These are phyloP conservation scores for Eudorcas thomsonii DNA, from an alignment of 2,113 vertebrate genomes.

Conservation along the genomic window DNA sequence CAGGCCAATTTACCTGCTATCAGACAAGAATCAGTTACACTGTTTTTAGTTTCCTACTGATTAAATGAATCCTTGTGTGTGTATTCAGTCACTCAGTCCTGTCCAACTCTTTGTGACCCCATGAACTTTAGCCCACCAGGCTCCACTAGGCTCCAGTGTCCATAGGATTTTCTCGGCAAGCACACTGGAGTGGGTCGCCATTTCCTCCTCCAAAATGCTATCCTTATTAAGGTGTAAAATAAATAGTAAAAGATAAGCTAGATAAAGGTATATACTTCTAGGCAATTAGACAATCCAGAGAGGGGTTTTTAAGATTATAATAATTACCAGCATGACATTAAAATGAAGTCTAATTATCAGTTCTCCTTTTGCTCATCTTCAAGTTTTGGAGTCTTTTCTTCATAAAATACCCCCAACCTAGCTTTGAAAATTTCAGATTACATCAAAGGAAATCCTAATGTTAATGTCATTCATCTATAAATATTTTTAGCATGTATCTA, in stretches of 20 bases:
- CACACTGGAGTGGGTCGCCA: background rate
- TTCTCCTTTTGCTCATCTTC: background rate
- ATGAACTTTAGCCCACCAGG: background rate
- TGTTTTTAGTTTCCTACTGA: background rate
- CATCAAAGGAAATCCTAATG: background rate
- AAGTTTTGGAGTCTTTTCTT: background rate
- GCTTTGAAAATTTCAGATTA: background rate
- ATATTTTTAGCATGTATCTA: background rate
- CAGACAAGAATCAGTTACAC: background rate
- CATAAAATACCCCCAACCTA: background rate
- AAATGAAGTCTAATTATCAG: background rate
- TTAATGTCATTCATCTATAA: background rate
- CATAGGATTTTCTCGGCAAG: background rate
- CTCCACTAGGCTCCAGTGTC: background rate
- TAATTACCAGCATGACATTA: background rate
- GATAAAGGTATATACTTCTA: background rate
- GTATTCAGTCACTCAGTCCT: background rate
- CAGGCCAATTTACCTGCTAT: background rate
- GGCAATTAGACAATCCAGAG: background rate
- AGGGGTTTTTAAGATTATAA: background rate
- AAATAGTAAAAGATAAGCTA: background rate
- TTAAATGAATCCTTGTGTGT: background rate
- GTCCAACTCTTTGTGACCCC: background rate
- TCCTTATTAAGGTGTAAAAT: background rate
- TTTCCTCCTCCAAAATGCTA: background rate